Evolutionary conservation across 2,888 invertebrate species (phyloP), one percentile per base, ranked within the genome.

Genomic region (Meta bourneti): DNA sequence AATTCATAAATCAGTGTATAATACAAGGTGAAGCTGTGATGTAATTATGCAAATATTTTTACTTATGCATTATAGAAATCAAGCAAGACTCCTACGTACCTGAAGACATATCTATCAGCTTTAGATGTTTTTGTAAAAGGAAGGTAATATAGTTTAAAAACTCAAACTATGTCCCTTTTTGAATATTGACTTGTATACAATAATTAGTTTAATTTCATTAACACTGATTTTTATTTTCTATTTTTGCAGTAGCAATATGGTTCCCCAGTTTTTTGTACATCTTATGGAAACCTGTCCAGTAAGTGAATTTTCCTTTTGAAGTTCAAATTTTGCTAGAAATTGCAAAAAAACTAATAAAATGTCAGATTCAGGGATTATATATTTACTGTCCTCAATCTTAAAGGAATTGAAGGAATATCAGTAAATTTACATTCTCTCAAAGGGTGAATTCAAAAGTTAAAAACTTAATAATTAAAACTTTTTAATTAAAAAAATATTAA

Each of bases 221-320:
- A 51, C 19, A 52, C 0, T 51, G 16, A 81, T 87, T 61, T 81
- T 72, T 80, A 6, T 72, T 74, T 77, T 77, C 77, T 87, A 79
- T 51, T 92, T 69, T 74, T 85, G 81, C 34, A 89, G 54, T 49
- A 89, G 85, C 49, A 70, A 89, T 85, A 52, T 89, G 75, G 71
- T 77, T 72, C 92, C 92, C n/a, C 89, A 89, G 51, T 82, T 92
- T 13, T 92, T 92, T 75, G 85, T 80, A 9, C 11, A 75, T 6
- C 19, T 92, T 13, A 92, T 92, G 92, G 83, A 85, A 70, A 75
- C 89, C 4, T 92, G 85, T 75, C 89, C 92, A 19, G 92, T 92
- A 92, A 89, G 92, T 92, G 11, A 61, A 16, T 7, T 34, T 34
- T 34, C 34, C 34, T 4, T 34, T 34, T 4, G 4, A 34, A 34